Evolutionary conservation across 2,888 invertebrate species (phyloP), one percentile per base, ranked within the genome.

Genomic region (Sussaba pulchella): DNA sequence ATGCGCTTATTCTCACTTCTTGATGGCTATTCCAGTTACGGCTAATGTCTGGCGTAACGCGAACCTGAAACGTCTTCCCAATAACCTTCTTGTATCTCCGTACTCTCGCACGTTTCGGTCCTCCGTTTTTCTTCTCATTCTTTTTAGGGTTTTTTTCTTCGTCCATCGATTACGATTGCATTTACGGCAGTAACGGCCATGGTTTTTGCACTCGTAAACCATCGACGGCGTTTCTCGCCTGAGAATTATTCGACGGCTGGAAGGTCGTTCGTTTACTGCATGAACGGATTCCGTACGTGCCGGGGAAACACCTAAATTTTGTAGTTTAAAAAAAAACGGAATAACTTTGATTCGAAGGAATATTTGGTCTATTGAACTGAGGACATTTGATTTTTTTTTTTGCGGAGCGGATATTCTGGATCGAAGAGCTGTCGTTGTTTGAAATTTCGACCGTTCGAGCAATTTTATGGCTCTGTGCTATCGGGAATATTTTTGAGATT

Each of bases 111-210:
- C 57, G 31, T 24, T 19, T 14, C 17, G 63, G 39, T n/a, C 14
- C 14, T 10, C 19, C 6, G 8, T 31, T 26, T 12, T 19, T 12
- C 24, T 43, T 26, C n/a, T n/a, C n/a, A n/a, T 19, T 66, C 43
- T 59, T 59, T 36, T 64, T 71, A 6, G 31, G 41, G 19, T 41
- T 47, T 41, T 61, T 45, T 67, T 87, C 87, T 88, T 89, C 84
- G 84, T 84, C 84, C 89, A 88, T 89, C 90, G 89, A 90, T 90
- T 87, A 87, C 87, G 88, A 89, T 89, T 87, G 88, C 87, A 87
- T 90, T 89, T 89, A 89, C 89, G 89, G 89, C 88, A 87, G 85
- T 84, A 87, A 83, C 82, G 85, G 84, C 82, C 82, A 84, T 84
- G 84, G 84, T 86, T 87, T 86, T 86, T 84, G 85, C 85, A 85